Base-by-base conservation (phyloP, 1,140 invertebrate species). In the Drosophila pandora region DNA sequence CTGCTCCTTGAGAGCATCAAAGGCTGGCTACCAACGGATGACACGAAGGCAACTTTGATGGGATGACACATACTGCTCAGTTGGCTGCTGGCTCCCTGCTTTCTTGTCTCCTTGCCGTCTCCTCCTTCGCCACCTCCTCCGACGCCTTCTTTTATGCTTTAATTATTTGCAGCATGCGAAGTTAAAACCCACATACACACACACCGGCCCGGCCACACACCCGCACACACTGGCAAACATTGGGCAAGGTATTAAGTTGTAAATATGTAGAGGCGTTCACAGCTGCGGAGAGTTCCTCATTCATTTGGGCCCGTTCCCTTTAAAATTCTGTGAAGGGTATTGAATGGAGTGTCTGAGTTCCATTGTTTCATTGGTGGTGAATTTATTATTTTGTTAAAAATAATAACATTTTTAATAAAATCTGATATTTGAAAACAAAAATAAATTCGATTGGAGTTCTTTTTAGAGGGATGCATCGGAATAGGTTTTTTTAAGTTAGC, bases 111-210 rank as follows among this genome's bases (percentile, higher is more conserved):
- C 48, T 28, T 34, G 12, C 2, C 57, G 8, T 25, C 1, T 28
- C 45, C 47, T n/a, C 23, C 25, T 28, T n/a, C 22, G 52, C 13
- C n/a, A 21, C 58, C 63, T 59, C 64, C 67, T 59, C 21, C 49
- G 49, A 64, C 61, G 58, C 57, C 78, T 73, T 85, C 73, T 77
- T 85, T 85, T 69, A 77, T 84, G 77, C 81, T 85, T 84, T 84
- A 84, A 84, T 84, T 84, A 84, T 84, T 84, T 84, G 80, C 73
- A 77, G 81, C 81, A 84, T 85, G 81, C 77, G 85, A 84, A 84
- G 80, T 84, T 84, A 84, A 84, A 73, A 62, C 59, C 55, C 54
- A 61, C 64, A 64, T 45, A 57, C 53, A 49, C 52, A 59, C 53
- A 62, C 47, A 43, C 54, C 17, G n/a, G 32, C 22, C 49, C 41